Conservation (phyloP, 2,797 vertebrate species). For the Neomorphus geoffroyi region DNA sequence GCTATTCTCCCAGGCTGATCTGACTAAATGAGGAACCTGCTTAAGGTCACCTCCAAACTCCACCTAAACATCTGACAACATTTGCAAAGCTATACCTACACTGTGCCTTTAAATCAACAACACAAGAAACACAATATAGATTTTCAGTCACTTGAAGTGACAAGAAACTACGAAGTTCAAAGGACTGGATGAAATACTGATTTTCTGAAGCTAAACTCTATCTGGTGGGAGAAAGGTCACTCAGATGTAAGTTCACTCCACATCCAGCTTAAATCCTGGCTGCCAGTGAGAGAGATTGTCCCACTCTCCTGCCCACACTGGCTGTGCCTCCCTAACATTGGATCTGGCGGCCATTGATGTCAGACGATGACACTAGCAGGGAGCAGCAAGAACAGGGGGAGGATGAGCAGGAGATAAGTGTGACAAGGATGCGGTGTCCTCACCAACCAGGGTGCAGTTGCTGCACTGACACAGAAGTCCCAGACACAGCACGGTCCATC, state of each 20-base stretch:
- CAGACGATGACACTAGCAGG: background rate
- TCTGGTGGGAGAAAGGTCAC: background rate
- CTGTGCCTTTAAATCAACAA: background rate
- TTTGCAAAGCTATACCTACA: background rate
- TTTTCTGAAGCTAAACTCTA: background rate
- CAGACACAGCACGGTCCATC: background rate
- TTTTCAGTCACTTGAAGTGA: background rate
- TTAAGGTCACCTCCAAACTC: background rate
- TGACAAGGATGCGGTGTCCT: background rate
- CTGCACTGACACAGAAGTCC: background rate
- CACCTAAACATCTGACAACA: background rate
- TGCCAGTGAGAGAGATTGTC: background rate
- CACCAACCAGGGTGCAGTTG: background rate
- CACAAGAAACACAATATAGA: background rate
- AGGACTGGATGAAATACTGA: background rate
- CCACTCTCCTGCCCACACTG: background rate
- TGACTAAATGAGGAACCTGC: background rate
- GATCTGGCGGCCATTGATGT: rapidly evolving
- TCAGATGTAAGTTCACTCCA: background rate
- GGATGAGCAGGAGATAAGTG: background rate
- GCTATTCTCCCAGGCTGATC: background rate
- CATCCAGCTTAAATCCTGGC: background rate
- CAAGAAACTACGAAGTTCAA: background rate
- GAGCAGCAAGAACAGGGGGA: background rate
- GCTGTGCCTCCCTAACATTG: background rate